Evolutionary conservation across 2,888 invertebrate genomes (phyloP).

Genomic region (Amblyjoppa fuscipennis): DNA sequence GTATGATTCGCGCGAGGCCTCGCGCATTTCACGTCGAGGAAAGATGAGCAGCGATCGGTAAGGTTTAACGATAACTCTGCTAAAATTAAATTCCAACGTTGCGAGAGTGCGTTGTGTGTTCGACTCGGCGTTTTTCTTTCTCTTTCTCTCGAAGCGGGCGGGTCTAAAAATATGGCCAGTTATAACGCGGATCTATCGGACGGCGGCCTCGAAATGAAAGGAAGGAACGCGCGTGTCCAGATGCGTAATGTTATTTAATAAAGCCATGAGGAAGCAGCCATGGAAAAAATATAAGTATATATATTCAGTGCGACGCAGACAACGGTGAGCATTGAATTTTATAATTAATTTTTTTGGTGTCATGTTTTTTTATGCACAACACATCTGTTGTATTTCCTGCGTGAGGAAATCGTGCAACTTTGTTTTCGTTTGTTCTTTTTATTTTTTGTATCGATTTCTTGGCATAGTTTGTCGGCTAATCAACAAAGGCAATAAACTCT

Average conservation of each 20-base stretch:
- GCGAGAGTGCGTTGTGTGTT: slow-evolving; percentile 9
- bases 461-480: no score
- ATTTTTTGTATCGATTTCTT: no score
- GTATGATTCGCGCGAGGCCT: not conserved
- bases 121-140: slow-evolving; percentile 17
- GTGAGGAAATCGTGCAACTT: no score
- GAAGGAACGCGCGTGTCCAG: slow-evolving; percentile 2
- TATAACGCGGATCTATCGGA: slow-evolving; percentile 32
- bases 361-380: no score
- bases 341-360: no score
- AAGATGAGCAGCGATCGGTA: slow-evolving; percentile 17
- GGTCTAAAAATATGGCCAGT: slow-evolving; percentile 59
- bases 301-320: no score
- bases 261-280: not conserved
- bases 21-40: not conserved
- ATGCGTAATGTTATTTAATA: not conserved
- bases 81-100: slow-evolving; percentile 46
- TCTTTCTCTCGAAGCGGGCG: slow-evolving; percentile 18
- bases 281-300: not conserved
- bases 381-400: no score
- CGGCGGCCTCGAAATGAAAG: slow-evolving; percentile 30
- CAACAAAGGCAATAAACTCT: no score
- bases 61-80: slow-evolving; percentile 19
- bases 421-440: no score
- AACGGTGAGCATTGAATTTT: no score